Evolutionary conservation across 1,140 invertebrate species (phyloP).

Genomic region (Ceratitis capitata): DNA sequence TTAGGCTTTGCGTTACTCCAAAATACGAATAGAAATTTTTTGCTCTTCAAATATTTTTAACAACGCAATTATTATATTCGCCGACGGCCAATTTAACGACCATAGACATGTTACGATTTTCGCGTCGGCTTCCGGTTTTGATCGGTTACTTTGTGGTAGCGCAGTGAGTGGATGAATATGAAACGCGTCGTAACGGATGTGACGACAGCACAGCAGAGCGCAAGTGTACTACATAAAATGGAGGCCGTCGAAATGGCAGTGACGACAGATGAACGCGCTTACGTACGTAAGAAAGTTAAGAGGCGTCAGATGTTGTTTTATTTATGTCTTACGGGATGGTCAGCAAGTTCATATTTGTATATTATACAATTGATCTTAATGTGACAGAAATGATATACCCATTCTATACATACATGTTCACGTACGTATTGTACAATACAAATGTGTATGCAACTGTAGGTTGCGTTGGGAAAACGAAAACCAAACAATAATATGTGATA

Average conservation of each 20-base stretch:
- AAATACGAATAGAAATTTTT: neutral
- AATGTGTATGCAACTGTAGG: too few species aligned
- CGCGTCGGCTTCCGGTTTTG: slow-evolving; percentile 23
- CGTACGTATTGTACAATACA: neutral
- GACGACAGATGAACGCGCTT: neutral
- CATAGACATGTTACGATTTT: neutral
- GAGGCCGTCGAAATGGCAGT: slow-evolving; percentile 15
- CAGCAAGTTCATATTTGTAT: slow-evolving; percentile 38
- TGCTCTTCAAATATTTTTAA: neutral
- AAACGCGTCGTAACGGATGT: neutral
- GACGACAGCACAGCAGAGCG: neutral
- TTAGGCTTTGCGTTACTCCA: neutral
- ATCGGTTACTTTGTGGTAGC: slow-evolving; percentile 1
- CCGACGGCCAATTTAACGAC: neutral
- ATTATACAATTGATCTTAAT: slow-evolving; percentile 65
- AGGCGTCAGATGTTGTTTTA: slow-evolving; percentile 8
- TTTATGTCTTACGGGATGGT: slow-evolving; percentile 35
- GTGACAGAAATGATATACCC: slow-evolving; percentile 65
- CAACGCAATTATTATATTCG: neutral
- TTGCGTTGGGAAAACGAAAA: too few species aligned
- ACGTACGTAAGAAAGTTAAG: slow-evolving; percentile 36
- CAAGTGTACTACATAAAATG: neutral
- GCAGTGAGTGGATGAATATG: slow-evolving; percentile 13
- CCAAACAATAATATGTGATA: neutral
- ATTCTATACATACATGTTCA: too few species aligned